A percentile compares a stretch with the other conserved stretches of the same genome.
phyloP scores from a whole-genome alignment of 2,797 vertebrate genomes.

The Percopsis omiscomaycus region DNA sequence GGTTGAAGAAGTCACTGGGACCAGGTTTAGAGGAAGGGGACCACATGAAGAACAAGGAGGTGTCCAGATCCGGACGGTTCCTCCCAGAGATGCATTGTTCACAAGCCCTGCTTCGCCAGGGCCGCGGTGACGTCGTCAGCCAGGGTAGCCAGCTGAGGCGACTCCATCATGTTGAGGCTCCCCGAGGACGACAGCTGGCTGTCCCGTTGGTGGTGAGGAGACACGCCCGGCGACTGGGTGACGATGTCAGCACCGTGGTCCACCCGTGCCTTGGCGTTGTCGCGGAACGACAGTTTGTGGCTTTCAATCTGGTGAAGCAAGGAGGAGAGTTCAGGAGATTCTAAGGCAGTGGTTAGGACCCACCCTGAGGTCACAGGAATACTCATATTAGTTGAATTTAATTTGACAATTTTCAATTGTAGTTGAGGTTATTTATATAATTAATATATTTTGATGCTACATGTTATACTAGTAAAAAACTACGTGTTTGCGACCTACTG shows the following conservation, averaged over 20 bases:
- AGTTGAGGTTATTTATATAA: too few species aligned
- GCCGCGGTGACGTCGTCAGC: slow-evolving; percentile 97
- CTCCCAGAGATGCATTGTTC: slow-evolving; percentile 72
- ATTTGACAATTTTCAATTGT: too few species aligned
- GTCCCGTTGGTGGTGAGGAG: slow-evolving; percentile 84
- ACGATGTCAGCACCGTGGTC: slow-evolving; percentile 95
- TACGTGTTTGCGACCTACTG: too few species aligned
- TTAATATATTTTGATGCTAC: too few species aligned
- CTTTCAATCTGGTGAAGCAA: slow-evolving; percentile 87
- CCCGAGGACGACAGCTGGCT: slow-evolving; percentile 96
- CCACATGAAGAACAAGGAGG: too few species aligned
- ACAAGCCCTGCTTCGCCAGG: slow-evolving; percentile 98
- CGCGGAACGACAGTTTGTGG: slow-evolving; percentile 91
- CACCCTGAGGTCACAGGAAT: too few species aligned
- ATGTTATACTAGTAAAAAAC: too few species aligned
- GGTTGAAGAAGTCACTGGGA: slow-evolving; percentile 36
- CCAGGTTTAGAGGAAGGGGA: not conserved
- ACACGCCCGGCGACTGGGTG: slow-evolving; percentile 86
- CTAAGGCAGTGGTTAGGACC: too few species aligned
- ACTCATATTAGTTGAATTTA: too few species aligned
- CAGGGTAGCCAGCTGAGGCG: slow-evolving; percentile 92
- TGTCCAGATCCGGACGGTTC: too few species aligned
- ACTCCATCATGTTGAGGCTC: slow-evolving; percentile 95
- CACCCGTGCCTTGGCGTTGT: slow-evolving; percentile 89
- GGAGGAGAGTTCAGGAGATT: not conserved